A percentile compares a stretch with the other conserved stretches of the same genome.
Conservation (phyloP, 2,797 vertebrate genomes). For the Thunnus albacares region DNA sequence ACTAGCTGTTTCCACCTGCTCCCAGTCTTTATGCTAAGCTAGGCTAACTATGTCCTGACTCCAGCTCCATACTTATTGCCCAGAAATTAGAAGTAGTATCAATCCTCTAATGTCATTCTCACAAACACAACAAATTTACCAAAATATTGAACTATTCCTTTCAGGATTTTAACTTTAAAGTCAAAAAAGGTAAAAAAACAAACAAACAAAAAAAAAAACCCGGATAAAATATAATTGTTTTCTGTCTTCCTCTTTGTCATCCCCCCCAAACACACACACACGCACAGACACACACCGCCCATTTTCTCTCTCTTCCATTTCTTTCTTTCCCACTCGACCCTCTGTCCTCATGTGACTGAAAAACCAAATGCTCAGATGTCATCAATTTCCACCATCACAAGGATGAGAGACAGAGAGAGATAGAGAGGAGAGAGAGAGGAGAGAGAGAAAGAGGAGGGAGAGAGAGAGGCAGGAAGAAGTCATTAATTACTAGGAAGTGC, state of each 20-base stretch:
- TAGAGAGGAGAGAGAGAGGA: constrained; percentile 3
- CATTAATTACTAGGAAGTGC: constrained; percentile 83
- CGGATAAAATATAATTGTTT: not conserved
- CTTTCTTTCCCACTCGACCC: constrained; percentile 31
- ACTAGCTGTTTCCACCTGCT: too few species aligned
- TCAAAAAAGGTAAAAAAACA: not conserved
- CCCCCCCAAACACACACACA: not conserved
- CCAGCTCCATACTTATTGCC: too few species aligned
- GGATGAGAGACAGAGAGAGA: constrained; percentile 39
- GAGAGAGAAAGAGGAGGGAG: constrained; percentile 16
- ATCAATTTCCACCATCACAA: constrained; percentile 65
- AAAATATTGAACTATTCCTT: not conserved
- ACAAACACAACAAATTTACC: not conserved
- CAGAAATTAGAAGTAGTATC: too few species aligned
- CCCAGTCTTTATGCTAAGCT: too few species aligned
- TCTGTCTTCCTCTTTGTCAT: too few species aligned
- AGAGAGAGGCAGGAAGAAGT: constrained; percentile 70
- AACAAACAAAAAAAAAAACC: too few species aligned
- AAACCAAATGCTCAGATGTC: constrained; percentile 68
- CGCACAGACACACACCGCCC: too few species aligned
- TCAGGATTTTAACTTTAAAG: not conserved
- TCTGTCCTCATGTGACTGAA: constrained; percentile 63
- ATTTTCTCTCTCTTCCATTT: constrained; percentile 3
- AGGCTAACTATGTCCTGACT: too few species aligned
- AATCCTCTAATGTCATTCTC: not conserved